Percentiles rank a stretch among this genome's conserved stretches.
These are phyloP conservation scores for Argyrosomus regius DNA, from an alignment of 2,797 vertebrate species.

Conservation along the genomic window DNA sequence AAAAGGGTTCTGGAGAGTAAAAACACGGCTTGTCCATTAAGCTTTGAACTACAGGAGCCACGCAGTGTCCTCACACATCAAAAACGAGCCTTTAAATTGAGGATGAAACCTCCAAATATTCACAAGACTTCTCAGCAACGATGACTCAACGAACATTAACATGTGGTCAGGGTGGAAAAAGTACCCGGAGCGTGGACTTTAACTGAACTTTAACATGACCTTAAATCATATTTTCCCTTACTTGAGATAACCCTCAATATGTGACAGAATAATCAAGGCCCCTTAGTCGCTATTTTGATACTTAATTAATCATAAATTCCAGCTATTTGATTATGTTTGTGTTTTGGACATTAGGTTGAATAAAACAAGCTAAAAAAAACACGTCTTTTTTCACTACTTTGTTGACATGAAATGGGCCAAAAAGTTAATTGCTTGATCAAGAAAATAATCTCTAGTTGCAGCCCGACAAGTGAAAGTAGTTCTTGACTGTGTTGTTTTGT, in stretches of 20 bases:
- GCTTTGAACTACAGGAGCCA: background rate
- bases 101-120: slow-evolving; percentile 1
- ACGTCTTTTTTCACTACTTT: no score
- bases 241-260: background rate
- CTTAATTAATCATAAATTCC: no score
- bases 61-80: background rate
- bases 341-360: no score
- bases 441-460: no score
- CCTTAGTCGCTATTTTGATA: background rate
- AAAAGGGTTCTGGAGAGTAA: background rate
- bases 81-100: background rate
- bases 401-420: no score
- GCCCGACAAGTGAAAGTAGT: no score
- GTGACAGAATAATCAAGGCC: background rate
- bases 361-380: no score
- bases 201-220: background rate
- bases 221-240: background rate
- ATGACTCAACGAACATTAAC: background rate
- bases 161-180: background rate
- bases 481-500: no score
- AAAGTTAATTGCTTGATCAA: no score
- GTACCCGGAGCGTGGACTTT: background rate
- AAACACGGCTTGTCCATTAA: background rate
- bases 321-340: no score
- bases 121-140: background rate